A percentile compares a stretch with the other conserved stretches of the same genome.
phyloP scores from a whole-genome alignment of 2,888 invertebrate genomes.

The Helicoverpa assulta region DNA sequence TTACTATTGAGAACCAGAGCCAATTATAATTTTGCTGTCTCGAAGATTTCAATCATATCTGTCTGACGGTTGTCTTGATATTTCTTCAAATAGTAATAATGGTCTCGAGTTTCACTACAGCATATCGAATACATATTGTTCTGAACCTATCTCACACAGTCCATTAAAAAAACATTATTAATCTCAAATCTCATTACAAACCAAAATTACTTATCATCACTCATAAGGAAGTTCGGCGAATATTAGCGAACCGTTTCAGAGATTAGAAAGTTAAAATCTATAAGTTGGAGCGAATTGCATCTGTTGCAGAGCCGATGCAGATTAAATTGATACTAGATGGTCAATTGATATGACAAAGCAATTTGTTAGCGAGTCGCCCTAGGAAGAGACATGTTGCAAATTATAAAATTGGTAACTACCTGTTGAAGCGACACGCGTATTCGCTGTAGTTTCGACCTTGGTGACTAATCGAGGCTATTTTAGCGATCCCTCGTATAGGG shows the following conservation, averaged over 20 bases:
- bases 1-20: no score
- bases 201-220: constrained; percentile 18
- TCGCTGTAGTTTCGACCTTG: constrained; percentile 37
- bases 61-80: not conserved
- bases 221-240: constrained; percentile 22
- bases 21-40: not conserved
- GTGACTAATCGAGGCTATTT: constrained; percentile 33
- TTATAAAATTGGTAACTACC: constrained; percentile 49
- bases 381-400: constrained; percentile 28
- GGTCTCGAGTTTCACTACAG: not conserved
- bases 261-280: constrained; percentile 54
- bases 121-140: not conserved
- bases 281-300: constrained; percentile 40
- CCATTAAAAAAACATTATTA: constrained; percentile 3
- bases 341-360: constrained; percentile 25
- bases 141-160: not conserved
- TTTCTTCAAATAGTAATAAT: constrained; percentile 1
- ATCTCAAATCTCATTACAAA: constrained; percentile 13
- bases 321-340: constrained; percentile 8
- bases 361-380: constrained; percentile 17
- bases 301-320: constrained; percentile 34
- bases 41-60: not conserved
- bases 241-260: constrained; percentile 15
- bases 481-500: constrained; percentile 32
- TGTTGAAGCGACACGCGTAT: constrained; percentile 25